Evolutionary conservation across 2,113 vertebrate species (phyloP), one percentile per base, ranked within the genome.

Genomic region (Cygnus atratus): DNA sequence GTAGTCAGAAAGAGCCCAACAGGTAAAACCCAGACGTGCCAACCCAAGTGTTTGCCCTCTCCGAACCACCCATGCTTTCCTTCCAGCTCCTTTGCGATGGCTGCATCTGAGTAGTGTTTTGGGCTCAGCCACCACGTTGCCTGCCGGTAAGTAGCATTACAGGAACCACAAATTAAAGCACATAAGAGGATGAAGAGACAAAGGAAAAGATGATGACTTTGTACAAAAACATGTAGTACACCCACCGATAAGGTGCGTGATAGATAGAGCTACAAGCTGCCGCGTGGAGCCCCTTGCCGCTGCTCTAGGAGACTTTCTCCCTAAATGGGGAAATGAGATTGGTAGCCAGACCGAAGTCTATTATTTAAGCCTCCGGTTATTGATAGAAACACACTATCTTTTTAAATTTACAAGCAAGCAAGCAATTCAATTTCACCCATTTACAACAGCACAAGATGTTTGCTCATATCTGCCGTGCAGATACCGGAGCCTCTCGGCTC

Each of bases 341-440:
- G 93, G 93, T 92, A 95, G 95, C 71, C 89, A 85, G 84, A 79
- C 77, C 66, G 41, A 72, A 82, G 74, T 22, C 93, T 95, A 95
- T 92, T 94, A 87, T 95, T 95, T 93, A 95, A 95, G 66, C 73
- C 74, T 41, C 87, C 0, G 1, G 95, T 97, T 96, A 97, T 93
- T 95, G 96, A 96, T 95, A 93, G 93, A 95, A 97, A 89, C 81
- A 89, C 8, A 2, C 74, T 93, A 95, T 93, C 94, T 89, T 95
- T 92, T 95, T 89, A 91, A 95, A 96, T 97, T 96, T 97, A 97
- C 95, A 95, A 96, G 93, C 94, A 91, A 93, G 84, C 66, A 84
- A 95, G 95, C 93, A 95, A 95, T 95, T 95, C 93, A 44, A 66
- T 96, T 86, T 89, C 66, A 28, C 82, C 92, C 90, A 88, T 95